Base-by-base conservation (phyloP, 2,888 invertebrate genomes). In the Synergus laeviventris region DNA sequence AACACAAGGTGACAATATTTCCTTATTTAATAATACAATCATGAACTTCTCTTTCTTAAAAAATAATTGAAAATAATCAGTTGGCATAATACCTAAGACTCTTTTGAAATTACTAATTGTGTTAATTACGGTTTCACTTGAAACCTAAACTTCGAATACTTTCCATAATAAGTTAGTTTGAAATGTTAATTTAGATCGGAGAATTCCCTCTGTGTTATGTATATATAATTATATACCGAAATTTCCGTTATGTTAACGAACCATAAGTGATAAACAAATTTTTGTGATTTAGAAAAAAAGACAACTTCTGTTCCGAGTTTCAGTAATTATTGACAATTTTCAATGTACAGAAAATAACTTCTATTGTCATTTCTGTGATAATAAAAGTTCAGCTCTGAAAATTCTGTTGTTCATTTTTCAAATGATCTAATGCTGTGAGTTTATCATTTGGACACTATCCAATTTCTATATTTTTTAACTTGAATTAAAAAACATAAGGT, bases 311-410 rank as follows among this genome's bases (percentile, higher is more conserved):
- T n/a, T 70, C 45, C n/a, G n/a, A 49, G 31, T 24, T 66, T 66
- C 21, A 24, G 21, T 18, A 38, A 11, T 66, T 4, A 14, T 42
- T 16, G 16, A 21, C 8, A 31, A 31, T 70, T 70, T 31, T 36
- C 31, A 42, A 49, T 70, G 31, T 70, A 49, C 18, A 70, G 49
- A 62, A 70, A 70, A 9, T 49, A 73, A 78, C 75, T 74, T 82
- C 81, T 82, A 78, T 79, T 79, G 74, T 82, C 79, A 76, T 82
- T 75, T 78, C 79, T 82, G 79, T 82, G 82, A 81, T 82, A 83
- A 82, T 83, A 81, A 82, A 83, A 74, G 79, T 77, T 79, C 75
- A 76, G 42, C 39, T 12, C 42, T 60, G 60, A 73, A 75, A 80
- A 36, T 62, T 60, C 18, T 56, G 4, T 12, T 11, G 21, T 18